phyloP scores from a whole-genome alignment of 2,797 vertebrate species.

The Hephaestus fuliginosus region DNA sequence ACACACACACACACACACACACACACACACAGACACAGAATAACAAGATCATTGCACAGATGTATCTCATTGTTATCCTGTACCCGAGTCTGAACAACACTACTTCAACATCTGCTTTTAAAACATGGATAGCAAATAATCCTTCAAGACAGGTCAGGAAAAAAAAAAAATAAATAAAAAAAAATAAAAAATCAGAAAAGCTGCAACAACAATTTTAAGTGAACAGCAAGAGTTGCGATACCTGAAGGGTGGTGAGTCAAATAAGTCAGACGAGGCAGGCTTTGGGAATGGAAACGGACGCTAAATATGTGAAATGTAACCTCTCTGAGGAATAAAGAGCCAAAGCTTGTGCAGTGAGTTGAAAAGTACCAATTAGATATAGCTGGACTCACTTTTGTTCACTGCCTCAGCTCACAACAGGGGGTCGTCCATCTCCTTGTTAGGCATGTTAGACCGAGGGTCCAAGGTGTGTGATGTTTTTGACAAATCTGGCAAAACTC shows the following conservation, averaged over 20 bases:
- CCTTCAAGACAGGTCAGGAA: not conserved
- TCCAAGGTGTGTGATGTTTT: conserved; percentile 27
- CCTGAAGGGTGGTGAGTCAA: not conserved
- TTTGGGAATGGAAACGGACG: conserved; percentile 15
- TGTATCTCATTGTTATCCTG: conserved; percentile 2
- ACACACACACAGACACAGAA: conserved; percentile 9
- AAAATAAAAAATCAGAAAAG: not conserved
- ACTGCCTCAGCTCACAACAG: not conserved
- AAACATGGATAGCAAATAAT: not conserved
- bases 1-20: conserved; percentile 2
- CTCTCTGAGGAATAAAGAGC: conserved; percentile 15
- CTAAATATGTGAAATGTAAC: conserved; percentile 26
- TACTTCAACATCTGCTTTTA: conserved; percentile 2
- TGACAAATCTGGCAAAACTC: conserved; percentile 1
- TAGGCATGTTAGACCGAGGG: conserved; percentile 4
- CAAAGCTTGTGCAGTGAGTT: conserved; percentile 32
- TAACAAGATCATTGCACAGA: conserved; percentile 18
- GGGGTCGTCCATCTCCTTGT: conserved; percentile 22
- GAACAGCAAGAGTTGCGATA: not conserved
- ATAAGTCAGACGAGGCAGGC: conserved; percentile 11
- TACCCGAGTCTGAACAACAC: not conserved
- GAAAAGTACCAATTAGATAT: conserved; percentile 42
- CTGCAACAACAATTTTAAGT: not conserved
- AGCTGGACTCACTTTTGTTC: conserved; percentile 42
- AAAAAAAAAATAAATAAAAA: not conserved